phyloP scores from a whole-genome alignment of 2,797 vertebrate species.

The Lacerta bilineata region DNA sequence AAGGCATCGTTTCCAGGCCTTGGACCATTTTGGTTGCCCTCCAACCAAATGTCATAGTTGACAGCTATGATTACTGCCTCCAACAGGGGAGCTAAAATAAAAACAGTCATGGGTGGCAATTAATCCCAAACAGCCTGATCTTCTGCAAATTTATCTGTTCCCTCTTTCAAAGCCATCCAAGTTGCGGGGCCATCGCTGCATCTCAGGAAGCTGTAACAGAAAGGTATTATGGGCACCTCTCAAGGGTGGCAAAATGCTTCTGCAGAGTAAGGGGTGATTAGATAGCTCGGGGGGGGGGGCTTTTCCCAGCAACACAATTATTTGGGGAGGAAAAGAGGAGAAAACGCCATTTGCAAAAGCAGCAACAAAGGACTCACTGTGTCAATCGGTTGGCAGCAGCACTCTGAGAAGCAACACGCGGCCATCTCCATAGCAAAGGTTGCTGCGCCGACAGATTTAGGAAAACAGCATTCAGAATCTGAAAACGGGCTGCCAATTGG shows the following conservation, averaged over 20 bases:
- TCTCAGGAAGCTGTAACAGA: neutral
- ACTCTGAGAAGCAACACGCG: neutral
- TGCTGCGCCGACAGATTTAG: neutral
- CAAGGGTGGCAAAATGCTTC: neutral
- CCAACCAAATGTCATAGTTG: too few species aligned
- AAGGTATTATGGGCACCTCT: neutral
- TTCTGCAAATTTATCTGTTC: too few species aligned
- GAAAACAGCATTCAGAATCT: neutral
- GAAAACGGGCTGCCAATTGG: neutral
- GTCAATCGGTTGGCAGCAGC: neutral
- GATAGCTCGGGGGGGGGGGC: neutral
- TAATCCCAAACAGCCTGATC: too few species aligned
- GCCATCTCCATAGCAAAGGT: slow-evolving; percentile 22
- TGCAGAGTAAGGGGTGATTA: neutral
- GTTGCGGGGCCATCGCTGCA: too few species aligned
- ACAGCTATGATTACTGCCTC: too few species aligned
- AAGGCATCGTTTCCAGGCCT: too few species aligned
- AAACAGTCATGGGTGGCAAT: too few species aligned
- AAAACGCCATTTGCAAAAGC: neutral
- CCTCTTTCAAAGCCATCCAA: too few species aligned
- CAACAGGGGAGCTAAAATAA: too few species aligned
- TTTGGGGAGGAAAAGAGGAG: neutral
- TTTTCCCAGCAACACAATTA: neutral
- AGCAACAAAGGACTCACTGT: slow-evolving; percentile 17
- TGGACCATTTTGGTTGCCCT: too few species aligned